phyloP scores from a whole-genome alignment of 2,888 invertebrate genomes.

The Eupithecia pulchellata region DNA sequence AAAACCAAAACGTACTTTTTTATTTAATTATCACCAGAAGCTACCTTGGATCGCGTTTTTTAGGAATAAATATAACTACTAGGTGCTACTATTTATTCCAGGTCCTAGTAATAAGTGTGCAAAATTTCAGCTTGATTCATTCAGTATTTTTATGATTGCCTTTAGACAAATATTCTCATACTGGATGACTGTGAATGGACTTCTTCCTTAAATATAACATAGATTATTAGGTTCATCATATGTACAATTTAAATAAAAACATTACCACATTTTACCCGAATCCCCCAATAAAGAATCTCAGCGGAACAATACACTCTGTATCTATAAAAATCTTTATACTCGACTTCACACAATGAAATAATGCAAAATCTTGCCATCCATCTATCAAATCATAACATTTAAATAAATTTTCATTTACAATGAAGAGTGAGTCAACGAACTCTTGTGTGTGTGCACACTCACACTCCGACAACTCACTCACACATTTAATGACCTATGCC shows the following conservation, averaged over 20 bases:
- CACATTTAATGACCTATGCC: slow-evolving; percentile 40
- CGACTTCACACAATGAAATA: slow-evolving; percentile 34
- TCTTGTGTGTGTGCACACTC: slow-evolving; percentile 59
- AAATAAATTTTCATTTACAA: slow-evolving; percentile 82
- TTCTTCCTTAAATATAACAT: background rate
- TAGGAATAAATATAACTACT: no score
- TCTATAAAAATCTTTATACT: slow-evolving; percentile 26
- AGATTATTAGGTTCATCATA: background rate
- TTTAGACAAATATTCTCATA: background rate
- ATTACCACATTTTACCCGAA: background rate
- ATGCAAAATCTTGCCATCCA: slow-evolving; percentile 63
- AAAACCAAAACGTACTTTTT: no score
- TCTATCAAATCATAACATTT: slow-evolving; percentile 77
- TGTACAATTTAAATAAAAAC: background rate
- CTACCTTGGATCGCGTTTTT: no score
- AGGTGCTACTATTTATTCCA: no score
- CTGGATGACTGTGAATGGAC: no score
- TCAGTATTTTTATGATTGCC: background rate
- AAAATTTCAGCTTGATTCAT: background rate
- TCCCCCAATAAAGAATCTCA: background rate
- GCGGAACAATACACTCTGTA: slow-evolving; percentile 21
- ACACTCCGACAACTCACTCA: slow-evolving; percentile 49
- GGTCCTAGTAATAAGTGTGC: no score
- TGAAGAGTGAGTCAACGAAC: slow-evolving; percentile 78
- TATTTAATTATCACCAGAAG: no score